Base-by-base conservation (phyloP, 2,113 vertebrate genomes). In the Eidolon helvum region DNA sequence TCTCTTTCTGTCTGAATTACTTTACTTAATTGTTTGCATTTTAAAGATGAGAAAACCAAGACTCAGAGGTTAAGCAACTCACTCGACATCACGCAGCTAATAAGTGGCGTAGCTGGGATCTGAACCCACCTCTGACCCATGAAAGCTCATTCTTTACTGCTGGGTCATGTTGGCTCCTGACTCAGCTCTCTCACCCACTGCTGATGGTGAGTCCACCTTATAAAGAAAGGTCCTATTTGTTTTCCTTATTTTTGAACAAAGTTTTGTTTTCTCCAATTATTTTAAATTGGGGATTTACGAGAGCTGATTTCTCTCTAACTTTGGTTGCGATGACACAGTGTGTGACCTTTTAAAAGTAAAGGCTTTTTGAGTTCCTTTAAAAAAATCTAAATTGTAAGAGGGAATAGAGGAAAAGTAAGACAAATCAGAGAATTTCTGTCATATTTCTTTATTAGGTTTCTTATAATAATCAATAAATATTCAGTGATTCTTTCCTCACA, bases 261-360 rank as follows among this genome's bases (percentile, higher is more conserved):
- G 38, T 59, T 94, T 88, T 38, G 40, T 96, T 94, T 87, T 88
- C 90, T 71, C 33, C 28, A 45, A 84, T 79, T 38, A 83, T 71
- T 48, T 33, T 83, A 28, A 80, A 69, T 69, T 92, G 30, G 59
- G 40, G 30, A 40, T 90, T 92, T 94, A 71, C 79, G 71, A 66
- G 21, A 77, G 53, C 53, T 61, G 26, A 65, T 82, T 83, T 87
- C 26, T 92, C 65, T 61, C 45, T 35, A 53, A n/a, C 50, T 66
- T 65, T 69, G 75, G 59, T 85, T 45, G 38, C 16, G 21, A 8
- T 72, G 69, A 92, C n/a, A 63, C n/a, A 92, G 1, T 5, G 22
- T 5, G 22, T 66, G 80, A 84, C 28, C 61, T 90, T 95, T 91
- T 38, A 35, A 35, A 91, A 69, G 38, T 79, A 75, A 95, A 72